These are phyloP conservation scores for Metopia argyrocephala DNA, from an alignment of 2,888 invertebrate genomes.

Conservation along the genomic window DNA sequence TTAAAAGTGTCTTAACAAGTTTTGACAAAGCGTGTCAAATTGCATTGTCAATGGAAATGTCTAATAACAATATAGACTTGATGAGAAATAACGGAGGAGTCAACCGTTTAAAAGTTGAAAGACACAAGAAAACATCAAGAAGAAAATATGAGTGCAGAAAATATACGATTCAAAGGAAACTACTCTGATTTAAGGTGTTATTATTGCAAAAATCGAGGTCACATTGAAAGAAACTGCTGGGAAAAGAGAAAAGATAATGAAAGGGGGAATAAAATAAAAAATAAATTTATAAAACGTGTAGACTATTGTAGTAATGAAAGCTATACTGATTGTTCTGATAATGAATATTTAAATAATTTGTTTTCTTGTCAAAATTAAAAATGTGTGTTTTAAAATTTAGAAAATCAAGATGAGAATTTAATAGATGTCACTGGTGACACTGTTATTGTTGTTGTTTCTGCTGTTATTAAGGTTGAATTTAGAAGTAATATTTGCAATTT, in stretches of 20 bases:
- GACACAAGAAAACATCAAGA: background rate
- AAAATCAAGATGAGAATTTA: background rate
- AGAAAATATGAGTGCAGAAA: background rate
- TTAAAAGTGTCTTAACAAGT: no score
- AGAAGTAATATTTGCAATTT: background rate
- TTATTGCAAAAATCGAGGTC: constrained; percentile 9
- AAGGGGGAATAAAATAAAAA: background rate
- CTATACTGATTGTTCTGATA: background rate
- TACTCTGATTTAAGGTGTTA: constrained; percentile 1
- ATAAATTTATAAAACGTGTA: background rate
- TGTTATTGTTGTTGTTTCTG: no score
- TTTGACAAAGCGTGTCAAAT: no score
- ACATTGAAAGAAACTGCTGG: constrained; percentile 28
- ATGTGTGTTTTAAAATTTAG: constrained; percentile 1
- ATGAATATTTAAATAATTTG: constrained; percentile 28
- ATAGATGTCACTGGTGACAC: background rate
- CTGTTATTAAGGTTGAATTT: constrained; percentile 22
- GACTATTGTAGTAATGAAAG: constrained; percentile 1
- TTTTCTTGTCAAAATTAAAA: constrained; percentile 14
- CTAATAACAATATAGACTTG: no score
- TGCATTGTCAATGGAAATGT: no score
- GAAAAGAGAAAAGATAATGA: background rate
- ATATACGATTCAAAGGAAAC: no score
- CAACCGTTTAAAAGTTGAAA: no score
- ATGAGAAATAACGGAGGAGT: no score